A percentile compares a stretch with the other conserved stretches of the same genome.
Conservation (phyloP, 2,888 invertebrate species). For the Mimachlamys varia region DNA sequence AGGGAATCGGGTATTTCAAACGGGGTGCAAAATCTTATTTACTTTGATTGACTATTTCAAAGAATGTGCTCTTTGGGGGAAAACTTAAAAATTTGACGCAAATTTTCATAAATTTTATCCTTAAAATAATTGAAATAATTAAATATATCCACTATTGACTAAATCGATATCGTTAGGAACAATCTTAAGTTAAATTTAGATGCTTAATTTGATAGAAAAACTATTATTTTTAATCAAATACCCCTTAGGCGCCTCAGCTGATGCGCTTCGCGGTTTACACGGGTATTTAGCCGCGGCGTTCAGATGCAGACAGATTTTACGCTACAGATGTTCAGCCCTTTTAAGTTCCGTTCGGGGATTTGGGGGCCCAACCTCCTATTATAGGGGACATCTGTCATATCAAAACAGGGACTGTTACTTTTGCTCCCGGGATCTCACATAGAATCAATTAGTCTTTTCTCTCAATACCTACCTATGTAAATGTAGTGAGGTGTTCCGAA, state of each 20-base stretch:
- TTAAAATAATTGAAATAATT: neutral
- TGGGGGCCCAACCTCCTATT: neutral
- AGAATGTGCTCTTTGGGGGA: neutral
- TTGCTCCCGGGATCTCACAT: neutral
- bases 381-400: constrained; percentile 1
- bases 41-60: neutral
- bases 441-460: too few species aligned
- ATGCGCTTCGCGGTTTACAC: neutral
- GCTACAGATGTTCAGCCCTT: neutral
- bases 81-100: neutral
- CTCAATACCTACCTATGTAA: too few species aligned
- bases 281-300: neutral
- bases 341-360: neutral
- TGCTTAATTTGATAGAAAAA: neutral
- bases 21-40: neutral
- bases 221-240: neutral
- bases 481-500: too few species aligned
- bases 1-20: neutral
- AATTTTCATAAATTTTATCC: neutral
- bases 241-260: neutral
- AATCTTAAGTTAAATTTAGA: neutral
- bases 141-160: neutral
- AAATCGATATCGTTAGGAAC: neutral
- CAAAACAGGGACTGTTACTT: neutral
- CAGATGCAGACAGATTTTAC: neutral